Percentiles rank a stretch among this genome's conserved stretches.
phyloP scores from a whole-genome alignment of 2,113 vertebrate genomes.

The Peromyscus polionotus region DNA sequence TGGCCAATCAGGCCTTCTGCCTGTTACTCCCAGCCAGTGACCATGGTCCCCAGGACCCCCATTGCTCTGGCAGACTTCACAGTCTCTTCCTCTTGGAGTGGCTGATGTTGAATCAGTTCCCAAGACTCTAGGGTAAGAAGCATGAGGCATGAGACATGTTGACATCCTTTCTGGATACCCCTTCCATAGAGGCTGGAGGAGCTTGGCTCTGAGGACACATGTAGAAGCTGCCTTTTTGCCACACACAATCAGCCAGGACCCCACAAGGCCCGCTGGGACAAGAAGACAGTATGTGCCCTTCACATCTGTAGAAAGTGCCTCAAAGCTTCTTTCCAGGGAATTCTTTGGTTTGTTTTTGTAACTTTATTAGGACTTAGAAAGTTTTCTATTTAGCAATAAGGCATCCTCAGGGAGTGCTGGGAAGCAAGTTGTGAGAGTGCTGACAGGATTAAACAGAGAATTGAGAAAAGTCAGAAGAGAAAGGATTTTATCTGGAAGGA shows the following conservation, averaged over 20 bases:
- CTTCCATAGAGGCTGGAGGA: rapidly evolving
- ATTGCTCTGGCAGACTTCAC: rapidly evolving
- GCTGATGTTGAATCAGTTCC: neutral
- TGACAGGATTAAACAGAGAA: neutral
- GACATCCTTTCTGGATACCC: rapidly evolving
- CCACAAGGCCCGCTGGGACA: neutral
- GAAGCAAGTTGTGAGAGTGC: neutral
- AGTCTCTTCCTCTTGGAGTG: neutral
- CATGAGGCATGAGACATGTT: neutral
- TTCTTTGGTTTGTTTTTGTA: neutral
- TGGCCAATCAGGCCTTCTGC: neutral
- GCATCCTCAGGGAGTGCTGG: neutral
- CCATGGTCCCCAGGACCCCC: too few relatives aligned
- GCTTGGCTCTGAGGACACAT: rapidly evolving
- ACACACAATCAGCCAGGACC: neutral
- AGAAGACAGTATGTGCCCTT: too few relatives aligned
- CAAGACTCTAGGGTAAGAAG: neutral
- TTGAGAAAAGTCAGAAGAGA: neutral
- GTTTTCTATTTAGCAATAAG: neutral
- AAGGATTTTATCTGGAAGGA: neutral
- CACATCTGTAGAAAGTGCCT: neutral
- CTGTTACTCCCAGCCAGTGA: neutral
- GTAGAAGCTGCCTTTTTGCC: rapidly evolving
- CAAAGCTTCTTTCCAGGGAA: neutral
- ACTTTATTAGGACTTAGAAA: neutral